phyloP scores from a whole-genome alignment of 1,140 invertebrate genomes.

The Panulirus ornatus region DNA sequence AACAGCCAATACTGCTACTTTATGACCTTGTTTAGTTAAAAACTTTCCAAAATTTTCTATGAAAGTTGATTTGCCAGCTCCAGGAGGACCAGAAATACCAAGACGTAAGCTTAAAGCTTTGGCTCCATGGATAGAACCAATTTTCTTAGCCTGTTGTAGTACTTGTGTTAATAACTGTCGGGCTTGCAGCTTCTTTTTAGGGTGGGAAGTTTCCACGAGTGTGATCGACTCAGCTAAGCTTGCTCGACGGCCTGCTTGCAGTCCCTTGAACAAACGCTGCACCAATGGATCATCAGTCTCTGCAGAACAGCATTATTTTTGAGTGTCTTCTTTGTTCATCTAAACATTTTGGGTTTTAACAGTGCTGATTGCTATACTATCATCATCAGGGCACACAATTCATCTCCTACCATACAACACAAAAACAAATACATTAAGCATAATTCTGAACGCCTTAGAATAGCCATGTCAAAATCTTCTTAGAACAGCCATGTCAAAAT shows the following conservation, averaged over 20 bases:
- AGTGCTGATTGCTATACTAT: too few species aligned
- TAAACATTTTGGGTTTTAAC: too few species aligned
- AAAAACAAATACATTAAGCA: neutral
- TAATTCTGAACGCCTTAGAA: neutral
- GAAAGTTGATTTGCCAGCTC: slow-evolving; percentile 84
- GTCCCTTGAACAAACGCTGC: slow-evolving; percentile 52
- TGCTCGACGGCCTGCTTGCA: slow-evolving; percentile 61
- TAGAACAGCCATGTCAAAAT: neutral
- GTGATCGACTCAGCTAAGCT: slow-evolving; percentile 73
- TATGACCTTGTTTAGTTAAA: slow-evolving; percentile 80
- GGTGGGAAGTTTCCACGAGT: slow-evolving; percentile 74
- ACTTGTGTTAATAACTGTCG: slow-evolving; percentile 61
- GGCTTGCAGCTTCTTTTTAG: slow-evolving; percentile 71
- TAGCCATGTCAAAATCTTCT: neutral
- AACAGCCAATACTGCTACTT: slow-evolving; percentile 83
- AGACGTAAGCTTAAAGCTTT: slow-evolving; percentile 79
- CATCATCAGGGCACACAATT: neutral
- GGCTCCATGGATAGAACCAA: slow-evolving; percentile 57
- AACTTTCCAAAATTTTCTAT: slow-evolving; percentile 83
- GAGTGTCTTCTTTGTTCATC: neutral
- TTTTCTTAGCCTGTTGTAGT: slow-evolving; percentile 48
- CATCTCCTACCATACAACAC: too few species aligned
- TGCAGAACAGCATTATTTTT: slow-evolving; percentile 63
- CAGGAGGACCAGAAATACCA: slow-evolving; percentile 83
- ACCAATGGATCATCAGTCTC: slow-evolving; percentile 51